Base-by-base conservation (phyloP, 1,140 invertebrate genomes). In the Drosophila elegans region DNA sequence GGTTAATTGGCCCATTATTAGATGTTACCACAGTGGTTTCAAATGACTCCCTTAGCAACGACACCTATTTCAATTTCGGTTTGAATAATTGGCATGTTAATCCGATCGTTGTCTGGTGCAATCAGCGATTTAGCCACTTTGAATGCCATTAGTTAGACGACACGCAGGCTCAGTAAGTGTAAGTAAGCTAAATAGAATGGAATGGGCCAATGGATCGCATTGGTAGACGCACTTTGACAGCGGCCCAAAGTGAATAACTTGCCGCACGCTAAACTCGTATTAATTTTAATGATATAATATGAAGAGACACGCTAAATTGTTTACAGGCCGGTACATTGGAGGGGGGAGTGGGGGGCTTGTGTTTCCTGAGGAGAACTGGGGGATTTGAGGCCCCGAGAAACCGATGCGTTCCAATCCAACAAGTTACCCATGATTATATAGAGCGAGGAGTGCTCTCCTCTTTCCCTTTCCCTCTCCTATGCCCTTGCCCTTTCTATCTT, bases 251-350 rank as follows among this genome's bases (percentile, higher is more conserved):
- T 67, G 52, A 68, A 78, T 66, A 83, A 74, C 84, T 83, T 74
- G 61, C 51, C 63, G 76, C 84, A 88, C 84, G 84, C 84, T 57
- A 88, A 83, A 84, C 68, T 83, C 84, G 72, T 89, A 88, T 88
- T 88, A 88, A 88, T 89, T 84, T 89, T 88, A 88, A 88, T 88
- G 84, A 88, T 88, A 88, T 88, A 88, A 88, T 88, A 88, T 74
- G 85, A 76, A 57, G 80, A 88, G 84, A 84, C 84, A 88, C 80
- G 84, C 84, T 88, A 88, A 88, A 88, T 89, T 84, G 84, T 88
- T 88, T 88, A 80, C 84, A 80, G 80, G 80, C 67, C 68, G 61
- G 49, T 74, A 63, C 71, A 63, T 2, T 54, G 57, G 63, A 32
- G 68, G 52, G 52, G n/a, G 66, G 56, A 32, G 21, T n/a, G 9